Percentiles rank a stretch among this genome's conserved stretches.
Evolutionary conservation across 35 echinoderm and acorn worm species (phyloP).

Genomic region (Apostichopus parvimensis): DNA sequence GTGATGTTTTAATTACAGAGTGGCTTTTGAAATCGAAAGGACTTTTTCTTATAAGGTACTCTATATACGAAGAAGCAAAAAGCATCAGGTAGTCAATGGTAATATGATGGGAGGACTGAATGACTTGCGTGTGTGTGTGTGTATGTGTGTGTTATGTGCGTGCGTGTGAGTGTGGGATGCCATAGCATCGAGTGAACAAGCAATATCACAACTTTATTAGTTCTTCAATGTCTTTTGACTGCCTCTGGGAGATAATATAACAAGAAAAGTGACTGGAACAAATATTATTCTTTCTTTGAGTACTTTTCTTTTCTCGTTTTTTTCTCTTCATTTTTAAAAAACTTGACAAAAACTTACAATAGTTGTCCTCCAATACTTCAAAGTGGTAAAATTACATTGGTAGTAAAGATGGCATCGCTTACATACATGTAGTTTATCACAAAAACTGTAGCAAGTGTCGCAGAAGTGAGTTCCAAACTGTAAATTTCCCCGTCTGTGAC

Average conservation of each 20-base stretch:
- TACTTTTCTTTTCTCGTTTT: not conserved
- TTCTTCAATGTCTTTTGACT: conserved; percentile 23
- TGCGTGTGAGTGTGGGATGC: not conserved
- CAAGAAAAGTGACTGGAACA: conserved; percentile 14
- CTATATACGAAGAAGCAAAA: not conserved
- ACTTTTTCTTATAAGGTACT: conserved; percentile 1
- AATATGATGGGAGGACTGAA: not conserved
- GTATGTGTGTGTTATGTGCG: no score
- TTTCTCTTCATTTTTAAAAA: not conserved
- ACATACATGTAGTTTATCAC: no score
- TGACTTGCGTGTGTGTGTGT: not conserved
- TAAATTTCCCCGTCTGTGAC: no score
- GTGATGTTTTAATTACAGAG: conserved; percentile 3
- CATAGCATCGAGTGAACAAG: conserved; percentile 27
- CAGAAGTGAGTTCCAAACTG: no score
- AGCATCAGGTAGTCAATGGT: not conserved
- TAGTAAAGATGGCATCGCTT: no score
- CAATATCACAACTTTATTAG: conserved; percentile 27
- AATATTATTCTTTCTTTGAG: not conserved
- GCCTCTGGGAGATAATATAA: conserved; percentile 41
- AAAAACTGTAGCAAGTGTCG: no score
- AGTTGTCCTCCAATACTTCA: no score
- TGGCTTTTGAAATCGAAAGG: not conserved
- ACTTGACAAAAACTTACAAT: no score
- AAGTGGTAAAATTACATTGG: no score